Percentiles rank a stretch among this genome's conserved stretches.
phyloP scores from a whole-genome alignment of 35 echinoderm and acorn worm species.

The Diadema setosum region DNA sequence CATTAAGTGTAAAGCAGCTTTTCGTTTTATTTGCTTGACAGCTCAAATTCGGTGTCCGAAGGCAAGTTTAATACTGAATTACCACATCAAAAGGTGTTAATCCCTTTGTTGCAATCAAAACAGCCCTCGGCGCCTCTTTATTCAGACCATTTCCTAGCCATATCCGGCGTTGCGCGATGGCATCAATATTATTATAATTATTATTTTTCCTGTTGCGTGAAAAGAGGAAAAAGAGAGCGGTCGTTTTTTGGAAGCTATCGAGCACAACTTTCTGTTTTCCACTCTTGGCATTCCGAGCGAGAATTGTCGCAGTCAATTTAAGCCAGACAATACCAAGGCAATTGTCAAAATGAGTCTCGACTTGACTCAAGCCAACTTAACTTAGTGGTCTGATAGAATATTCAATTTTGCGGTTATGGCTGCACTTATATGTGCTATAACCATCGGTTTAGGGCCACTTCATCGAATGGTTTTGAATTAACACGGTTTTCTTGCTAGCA shows the following conservation, averaged over 20 bases:
- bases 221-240: no score
- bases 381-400: no score
- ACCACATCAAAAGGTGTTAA: constrained; percentile 16
- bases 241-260: no score
- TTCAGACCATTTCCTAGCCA: background rate
- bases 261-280: background rate
- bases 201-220: background rate
- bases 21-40: no score
- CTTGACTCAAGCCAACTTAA: background rate
- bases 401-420: background rate
- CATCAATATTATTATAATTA: no score
- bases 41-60: background rate
- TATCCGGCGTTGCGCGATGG: constrained; percentile 26
- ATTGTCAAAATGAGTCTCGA: background rate
- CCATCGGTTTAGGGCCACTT: no score
- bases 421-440: no score
- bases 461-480: no score
- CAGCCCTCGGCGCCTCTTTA: background rate
- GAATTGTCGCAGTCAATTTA: constrained; percentile 7
- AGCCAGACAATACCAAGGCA: background rate
- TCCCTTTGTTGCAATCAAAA: background rate
- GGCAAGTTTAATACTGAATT: background rate
- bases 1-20: no score
- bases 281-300: background rate
- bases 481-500: no score